A percentile compares a stretch with the other conserved stretches of the same genome.
Evolutionary conservation across 2,113 vertebrate genomes (phyloP).

Genomic region (Emydura subglobosa): DNA sequence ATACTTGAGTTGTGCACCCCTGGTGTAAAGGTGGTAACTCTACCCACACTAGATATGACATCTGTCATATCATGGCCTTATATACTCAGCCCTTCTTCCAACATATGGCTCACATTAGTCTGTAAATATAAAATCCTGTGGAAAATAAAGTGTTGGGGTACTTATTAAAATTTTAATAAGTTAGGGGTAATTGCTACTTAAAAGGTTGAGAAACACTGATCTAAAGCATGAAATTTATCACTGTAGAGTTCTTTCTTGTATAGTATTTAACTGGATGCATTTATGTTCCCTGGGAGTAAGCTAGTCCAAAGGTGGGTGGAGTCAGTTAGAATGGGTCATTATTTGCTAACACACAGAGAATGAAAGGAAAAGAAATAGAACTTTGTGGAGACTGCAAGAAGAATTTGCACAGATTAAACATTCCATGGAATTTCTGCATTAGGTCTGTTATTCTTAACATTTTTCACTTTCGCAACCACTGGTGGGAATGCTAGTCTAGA

Average conservation of each 20-base stretch:
- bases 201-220: background rate
- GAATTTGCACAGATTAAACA: too few species aligned
- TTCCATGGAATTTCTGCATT: background rate
- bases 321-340: background rate
- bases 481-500: background rate
- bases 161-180: too few species aligned
- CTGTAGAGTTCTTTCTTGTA: background rate
- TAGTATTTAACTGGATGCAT: background rate
- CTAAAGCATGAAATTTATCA: constrained; percentile 11
- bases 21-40: too few species aligned
- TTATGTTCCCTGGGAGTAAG: background rate
- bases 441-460: background rate
- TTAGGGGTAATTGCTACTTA: too few species aligned
- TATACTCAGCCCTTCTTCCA: too few species aligned
- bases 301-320: background rate
- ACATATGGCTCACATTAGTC: too few species aligned
- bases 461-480: background rate
- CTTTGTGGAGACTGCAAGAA: background rate
- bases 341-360: too few species aligned
- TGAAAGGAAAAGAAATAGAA: background rate
- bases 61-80: too few species aligned
- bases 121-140: too few species aligned
- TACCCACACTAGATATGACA: too few species aligned
- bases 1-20: too few species aligned
- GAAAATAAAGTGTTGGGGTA: too few species aligned